Evolutionary conservation across 2,888 invertebrate genomes (phyloP).

Genomic region (Ariolimax columbianus): DNA sequence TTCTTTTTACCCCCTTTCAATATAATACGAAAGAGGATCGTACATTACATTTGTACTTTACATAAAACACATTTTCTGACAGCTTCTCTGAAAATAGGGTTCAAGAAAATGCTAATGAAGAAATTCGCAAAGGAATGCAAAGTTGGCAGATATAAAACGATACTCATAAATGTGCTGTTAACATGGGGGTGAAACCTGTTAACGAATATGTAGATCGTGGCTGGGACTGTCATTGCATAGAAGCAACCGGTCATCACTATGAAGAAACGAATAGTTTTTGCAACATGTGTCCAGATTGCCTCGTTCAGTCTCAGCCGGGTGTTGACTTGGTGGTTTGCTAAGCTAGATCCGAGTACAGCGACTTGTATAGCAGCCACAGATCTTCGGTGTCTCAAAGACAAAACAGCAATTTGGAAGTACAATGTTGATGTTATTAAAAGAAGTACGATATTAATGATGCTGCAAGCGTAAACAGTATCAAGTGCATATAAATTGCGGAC

Average conservation of each 20-base stretch:
- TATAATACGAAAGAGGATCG: too few relatives aligned
- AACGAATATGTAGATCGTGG: background rate
- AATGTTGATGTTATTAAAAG: background rate
- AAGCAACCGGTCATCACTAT: background rate
- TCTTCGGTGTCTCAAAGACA: background rate
- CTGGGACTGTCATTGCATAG: background rate
- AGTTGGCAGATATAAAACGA: background rate
- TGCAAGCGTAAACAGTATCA: background rate
- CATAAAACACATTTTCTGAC: background rate
- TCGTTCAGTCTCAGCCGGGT: background rate
- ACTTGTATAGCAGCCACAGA: background rate
- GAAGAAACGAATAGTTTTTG: background rate
- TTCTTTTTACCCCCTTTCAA: too few relatives aligned
- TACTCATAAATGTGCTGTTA: background rate
- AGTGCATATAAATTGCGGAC: too few relatives aligned
- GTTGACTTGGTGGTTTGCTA: background rate
- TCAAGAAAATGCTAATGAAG: background rate
- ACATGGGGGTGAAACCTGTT: background rate
- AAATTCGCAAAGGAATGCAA: background rate
- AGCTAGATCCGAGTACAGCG: background rate
- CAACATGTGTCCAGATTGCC: background rate
- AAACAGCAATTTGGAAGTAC: background rate
- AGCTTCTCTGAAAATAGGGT: background rate
- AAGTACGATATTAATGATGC: background rate
- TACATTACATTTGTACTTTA: too few relatives aligned